Evolutionary conservation across 1,140 invertebrate species (phyloP), one percentile per base, ranked within the genome.

Genomic region (Atopsyche davidsoni): DNA sequence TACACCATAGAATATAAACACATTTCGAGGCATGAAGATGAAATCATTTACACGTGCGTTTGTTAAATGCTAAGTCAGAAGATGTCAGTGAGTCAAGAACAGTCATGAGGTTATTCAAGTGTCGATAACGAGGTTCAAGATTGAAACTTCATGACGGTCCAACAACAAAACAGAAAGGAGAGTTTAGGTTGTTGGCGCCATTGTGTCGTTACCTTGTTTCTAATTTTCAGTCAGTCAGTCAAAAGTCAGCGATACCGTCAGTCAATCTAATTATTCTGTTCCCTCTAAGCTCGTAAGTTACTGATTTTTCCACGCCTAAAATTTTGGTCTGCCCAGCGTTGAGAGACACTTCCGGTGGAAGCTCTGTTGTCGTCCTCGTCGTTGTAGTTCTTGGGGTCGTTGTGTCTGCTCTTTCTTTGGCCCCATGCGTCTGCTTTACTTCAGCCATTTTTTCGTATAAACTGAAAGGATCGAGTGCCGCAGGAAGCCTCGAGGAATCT

Each of bases 261-360:
- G 51, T 53, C 32, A 57, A 38, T 57, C 47, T 34, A 31, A 57
- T 19, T 4, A 57, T 53, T 50, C 21, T 53, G 34, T 57, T 57
- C 34, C 55, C 55, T 31, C 55, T 31, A 18, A 57, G 24, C 47
- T 57, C 55, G 24, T 57, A 57, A 4, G 51, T 23, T 35, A 57
- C 32, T 6, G 55, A 48, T 28, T 51, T 51, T 14, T 57, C 41
- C 4, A 57, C 42, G 16, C 36, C 14, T 2, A 39, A 10, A 39
- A 17, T 10, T 39, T 13, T 39, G 10, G 17, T 40, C 18, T 9
- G 31, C 43, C n/a, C 14, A 10, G 14, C 10, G 18, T 25, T 24
- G 36, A 4, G 7, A 40, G 34, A n/a, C 25, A 3, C 28, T 53
- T 38, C 17, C 14, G 31, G 19, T 19, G 10, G 21, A 18, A 14